Percentiles rank a stretch among this genome's conserved stretches.
phyloP scores from a whole-genome alignment of 2,797 vertebrate species.

The Sciaenops ocellatus region DNA sequence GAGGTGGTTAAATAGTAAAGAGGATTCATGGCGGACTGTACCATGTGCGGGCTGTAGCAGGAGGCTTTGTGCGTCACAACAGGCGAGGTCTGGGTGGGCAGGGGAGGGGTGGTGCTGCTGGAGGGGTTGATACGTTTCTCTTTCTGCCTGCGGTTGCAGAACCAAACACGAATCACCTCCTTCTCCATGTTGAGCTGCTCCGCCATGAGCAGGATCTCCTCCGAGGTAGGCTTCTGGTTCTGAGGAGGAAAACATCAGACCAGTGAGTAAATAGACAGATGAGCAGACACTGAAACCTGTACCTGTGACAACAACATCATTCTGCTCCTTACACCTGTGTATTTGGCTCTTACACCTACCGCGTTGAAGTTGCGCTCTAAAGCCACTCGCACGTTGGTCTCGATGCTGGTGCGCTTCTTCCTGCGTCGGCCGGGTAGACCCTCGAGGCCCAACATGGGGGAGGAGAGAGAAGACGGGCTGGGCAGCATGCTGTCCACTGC shows the following conservation, averaged over 20 bases:
- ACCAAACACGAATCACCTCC: slow-evolving; percentile 96
- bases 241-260: slow-evolving; percentile 56
- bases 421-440: slow-evolving; percentile 91
- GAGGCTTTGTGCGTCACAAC: slow-evolving; percentile 85
- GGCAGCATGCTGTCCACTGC: slow-evolving; percentile 93
- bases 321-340: too few relatives aligned
- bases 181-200: slow-evolving; percentile 97
- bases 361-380: slow-evolving; percentile 92
- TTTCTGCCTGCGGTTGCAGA: slow-evolving; percentile 95
- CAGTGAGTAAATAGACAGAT: background rate
- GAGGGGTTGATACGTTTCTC: slow-evolving; percentile 95
- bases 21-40: slow-evolving; percentile 60
- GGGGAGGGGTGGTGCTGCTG: slow-evolving; percentile 89
- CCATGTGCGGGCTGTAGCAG: slow-evolving; percentile 92
- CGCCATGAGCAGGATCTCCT: slow-evolving; percentile 94
- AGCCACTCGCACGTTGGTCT: slow-evolving; percentile 91
- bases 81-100: slow-evolving; percentile 86
- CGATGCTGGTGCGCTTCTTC: slow-evolving; percentile 96
- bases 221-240: slow-evolving; percentile 97
- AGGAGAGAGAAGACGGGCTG: slow-evolving; percentile 90
- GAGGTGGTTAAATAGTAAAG: background rate
- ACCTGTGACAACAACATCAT: too few relatives aligned
- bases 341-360: slow-evolving; percentile 68
- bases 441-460: slow-evolving; percentile 89
- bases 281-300: background rate